Evolutionary conservation across 2,797 vertebrate species (phyloP), one percentile per base, ranked within the genome.

Genomic region (Lophius americanus): DNA sequence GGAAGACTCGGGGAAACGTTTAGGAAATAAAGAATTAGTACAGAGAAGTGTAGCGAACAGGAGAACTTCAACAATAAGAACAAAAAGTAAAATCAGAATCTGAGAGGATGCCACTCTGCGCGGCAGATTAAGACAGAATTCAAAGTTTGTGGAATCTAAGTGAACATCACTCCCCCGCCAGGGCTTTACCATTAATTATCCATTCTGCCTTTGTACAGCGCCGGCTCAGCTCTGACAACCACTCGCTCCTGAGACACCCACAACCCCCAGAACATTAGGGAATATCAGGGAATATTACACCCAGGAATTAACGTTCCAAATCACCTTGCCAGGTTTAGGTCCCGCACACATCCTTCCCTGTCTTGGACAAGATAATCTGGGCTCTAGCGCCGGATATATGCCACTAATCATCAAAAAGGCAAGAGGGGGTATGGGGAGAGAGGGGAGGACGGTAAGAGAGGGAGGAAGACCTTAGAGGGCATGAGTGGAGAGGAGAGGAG

Each of bases 231-330:
- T 71, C 90, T 93, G 93, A 93, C 91, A 92, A 89, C 85, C 64
- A 60, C 81, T 84, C 89, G 91, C 91, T 90, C 86, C 47, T 23
- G 88, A 90, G 85, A 89, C 76, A 44, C 74, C 64, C 64, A 60
- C 43, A 9, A 46, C 59, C 53, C 60, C 64, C 42, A 44, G 86
- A 89, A 90, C 89, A 90, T 91, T 85, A 88, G 88, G 89, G 86
- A 92, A 92, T 91, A 93, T 92, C 90, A 92, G 87, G 89, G 90
- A 93, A 93, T 94, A 93, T 94, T 94, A 93, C 92, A 91, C 83
- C 88, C 86, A 85, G 88, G 90, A 93, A 93, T 94, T 93, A 94
- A 91, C 69, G 80, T 81, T 91, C 88, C 82, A 92, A 91, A 92
- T 92, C 91, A 91, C 91, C 89, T 93, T 88, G 88, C 91, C 85